Conservation (phyloP, 1,140 invertebrate species). For the Drosophila jambulina region DNA sequence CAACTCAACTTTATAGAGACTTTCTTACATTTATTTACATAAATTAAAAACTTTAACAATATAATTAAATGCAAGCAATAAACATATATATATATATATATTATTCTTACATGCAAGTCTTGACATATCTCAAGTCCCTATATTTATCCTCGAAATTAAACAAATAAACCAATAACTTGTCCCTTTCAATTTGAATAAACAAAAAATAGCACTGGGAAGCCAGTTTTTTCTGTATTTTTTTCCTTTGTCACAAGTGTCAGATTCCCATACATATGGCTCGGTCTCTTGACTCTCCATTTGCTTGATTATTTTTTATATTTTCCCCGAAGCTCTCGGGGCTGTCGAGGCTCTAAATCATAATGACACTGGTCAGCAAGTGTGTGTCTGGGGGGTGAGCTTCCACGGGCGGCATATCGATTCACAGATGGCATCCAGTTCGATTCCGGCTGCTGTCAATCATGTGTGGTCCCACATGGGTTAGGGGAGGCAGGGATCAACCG, state of each 20-base stretch:
- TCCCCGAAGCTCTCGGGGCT: not conserved
- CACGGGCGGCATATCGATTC: slow-evolving; percentile 15
- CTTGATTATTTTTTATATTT: slow-evolving; percentile 15
- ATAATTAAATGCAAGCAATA: no score
- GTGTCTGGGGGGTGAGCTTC: slow-evolving; percentile 10
- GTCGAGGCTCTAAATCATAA: slow-evolving; percentile 12
- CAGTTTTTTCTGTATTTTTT: not conserved
- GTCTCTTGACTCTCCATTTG: slow-evolving; percentile 14
- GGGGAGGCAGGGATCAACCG: not conserved
- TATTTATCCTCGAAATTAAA: not conserved
- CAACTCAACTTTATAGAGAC: no score
- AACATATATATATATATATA: no score
- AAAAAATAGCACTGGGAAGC: not conserved
- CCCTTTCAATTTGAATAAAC: slow-evolving; percentile 7
- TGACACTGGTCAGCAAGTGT: slow-evolving; percentile 16
- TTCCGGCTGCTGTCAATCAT: slow-evolving; percentile 41
- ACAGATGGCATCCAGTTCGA: slow-evolving; percentile 44
- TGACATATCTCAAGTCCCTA: no score
- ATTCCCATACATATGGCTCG: not conserved
- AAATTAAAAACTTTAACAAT: no score
- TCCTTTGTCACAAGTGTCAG: slow-evolving; percentile 1
- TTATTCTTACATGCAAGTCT: no score
- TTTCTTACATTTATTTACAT: no score
- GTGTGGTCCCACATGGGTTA: slow-evolving; percentile 33
- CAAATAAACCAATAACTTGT: not conserved